These are phyloP conservation scores for Zaprionus taronus DNA, from an alignment of 1,140 invertebrate genomes.

Conservation along the genomic window DNA sequence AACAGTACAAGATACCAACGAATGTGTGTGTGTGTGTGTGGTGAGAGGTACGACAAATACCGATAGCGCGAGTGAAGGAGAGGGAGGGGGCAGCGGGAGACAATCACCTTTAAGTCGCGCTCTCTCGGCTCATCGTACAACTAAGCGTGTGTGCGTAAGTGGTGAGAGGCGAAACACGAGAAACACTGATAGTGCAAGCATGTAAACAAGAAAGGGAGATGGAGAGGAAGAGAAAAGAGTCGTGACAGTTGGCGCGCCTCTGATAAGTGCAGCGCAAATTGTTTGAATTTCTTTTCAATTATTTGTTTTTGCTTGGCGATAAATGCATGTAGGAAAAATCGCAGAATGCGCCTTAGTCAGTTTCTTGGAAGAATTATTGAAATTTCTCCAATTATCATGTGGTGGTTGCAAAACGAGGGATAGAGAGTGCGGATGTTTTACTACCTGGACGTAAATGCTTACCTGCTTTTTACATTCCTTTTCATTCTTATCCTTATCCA, in stretches of 20 bases:
- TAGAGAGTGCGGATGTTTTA: neutral
- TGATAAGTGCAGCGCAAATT: constrained; percentile 72
- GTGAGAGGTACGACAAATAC: too few relatives aligned
- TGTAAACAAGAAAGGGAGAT: constrained; percentile 1
- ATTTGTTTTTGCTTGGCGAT: constrained; percentile 54
- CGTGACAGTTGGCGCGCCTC: constrained; percentile 54
- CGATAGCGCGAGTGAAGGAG: too few relatives aligned
- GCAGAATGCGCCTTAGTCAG: constrained; percentile 24
- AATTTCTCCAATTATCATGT: constrained; percentile 56
- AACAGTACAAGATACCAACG: constrained; percentile 16
- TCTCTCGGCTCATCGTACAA: too few relatives aligned
- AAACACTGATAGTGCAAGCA: neutral
- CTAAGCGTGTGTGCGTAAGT: too few relatives aligned
- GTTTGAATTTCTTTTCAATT: constrained; percentile 75
- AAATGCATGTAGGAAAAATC: constrained; percentile 44
- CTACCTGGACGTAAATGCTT: constrained; percentile 60
- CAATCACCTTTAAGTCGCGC: too few relatives aligned
- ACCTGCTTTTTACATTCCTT: constrained; percentile 28
- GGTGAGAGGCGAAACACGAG: neutral
- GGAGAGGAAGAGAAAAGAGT: constrained; percentile 35
- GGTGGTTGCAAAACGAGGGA: neutral
- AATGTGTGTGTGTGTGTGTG: neutral
- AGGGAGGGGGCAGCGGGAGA: too few relatives aligned
- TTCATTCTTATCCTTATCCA: too few relatives aligned
- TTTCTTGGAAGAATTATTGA: constrained; percentile 55